These are phyloP conservation scores for Harpagus bidentatus DNA, from an alignment of 2,113 vertebrate species.

Conservation along the genomic window DNA sequence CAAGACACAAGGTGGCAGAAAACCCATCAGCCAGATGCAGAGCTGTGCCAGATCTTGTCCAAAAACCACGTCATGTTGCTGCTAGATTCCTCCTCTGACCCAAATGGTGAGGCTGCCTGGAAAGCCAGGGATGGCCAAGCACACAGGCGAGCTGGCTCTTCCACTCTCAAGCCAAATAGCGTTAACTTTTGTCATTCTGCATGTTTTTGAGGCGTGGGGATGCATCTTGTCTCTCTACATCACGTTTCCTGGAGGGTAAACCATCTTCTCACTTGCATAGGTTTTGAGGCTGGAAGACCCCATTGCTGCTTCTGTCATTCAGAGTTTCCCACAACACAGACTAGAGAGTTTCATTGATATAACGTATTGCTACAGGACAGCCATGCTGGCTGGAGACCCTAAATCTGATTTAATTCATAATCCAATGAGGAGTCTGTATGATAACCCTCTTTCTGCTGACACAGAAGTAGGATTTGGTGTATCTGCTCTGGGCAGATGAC, in stretches of 20 bases:
- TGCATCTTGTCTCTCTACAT: not conserved
- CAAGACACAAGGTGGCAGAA: not conserved
- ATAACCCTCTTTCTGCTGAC: not conserved
- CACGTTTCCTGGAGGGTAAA: not conserved
- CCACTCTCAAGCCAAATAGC: not conserved
- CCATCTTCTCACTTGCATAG: not conserved
- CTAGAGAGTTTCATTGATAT: not conserved
- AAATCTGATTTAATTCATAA: not conserved
- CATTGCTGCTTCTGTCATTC: not conserved
- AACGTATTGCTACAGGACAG: not conserved
- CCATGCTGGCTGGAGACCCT: not conserved
- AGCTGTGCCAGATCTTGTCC: not conserved
- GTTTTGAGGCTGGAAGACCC: not conserved
- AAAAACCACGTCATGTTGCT: fast-evolving
- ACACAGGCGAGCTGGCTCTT: not conserved
- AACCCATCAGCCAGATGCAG: not conserved
- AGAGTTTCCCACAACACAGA: not conserved
- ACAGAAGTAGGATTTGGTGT: not conserved
- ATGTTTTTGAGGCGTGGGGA: not conserved
- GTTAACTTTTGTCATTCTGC: not conserved
- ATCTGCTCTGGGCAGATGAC: not conserved
- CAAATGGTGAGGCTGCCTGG: not conserved
- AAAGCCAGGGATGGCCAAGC: not conserved
- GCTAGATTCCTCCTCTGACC: not conserved
- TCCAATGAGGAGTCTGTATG: not conserved